A percentile compares a stretch with the other conserved stretches of the same genome.
Conservation (phyloP, 2,113 vertebrate species). For the Sitta europaea region DNA sequence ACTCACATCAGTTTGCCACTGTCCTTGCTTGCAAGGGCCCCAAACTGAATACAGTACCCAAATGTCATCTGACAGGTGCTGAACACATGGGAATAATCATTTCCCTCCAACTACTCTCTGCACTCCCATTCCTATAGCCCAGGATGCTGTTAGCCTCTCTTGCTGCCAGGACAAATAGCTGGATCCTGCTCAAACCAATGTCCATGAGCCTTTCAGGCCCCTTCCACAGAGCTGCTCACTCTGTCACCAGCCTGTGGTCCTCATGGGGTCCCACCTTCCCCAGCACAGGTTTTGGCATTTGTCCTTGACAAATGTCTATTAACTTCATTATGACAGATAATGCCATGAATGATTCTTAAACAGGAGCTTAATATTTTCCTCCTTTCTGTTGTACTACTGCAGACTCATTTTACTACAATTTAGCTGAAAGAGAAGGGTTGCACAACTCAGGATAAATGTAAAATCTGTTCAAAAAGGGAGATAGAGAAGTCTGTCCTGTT, state of each 20-base stretch:
- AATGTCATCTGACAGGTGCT: not conserved
- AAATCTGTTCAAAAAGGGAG: not conserved
- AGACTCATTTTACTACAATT: not conserved
- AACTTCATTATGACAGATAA: not conserved
- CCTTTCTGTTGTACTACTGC: not conserved
- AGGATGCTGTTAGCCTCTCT: not conserved
- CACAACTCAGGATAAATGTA: not conserved
- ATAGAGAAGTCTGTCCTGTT: not conserved
- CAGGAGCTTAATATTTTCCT: not conserved
- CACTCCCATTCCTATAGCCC: not conserved
- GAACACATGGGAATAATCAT: not conserved
- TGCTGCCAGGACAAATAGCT: not conserved
- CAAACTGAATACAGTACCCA: not conserved
- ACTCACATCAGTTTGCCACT: not conserved
- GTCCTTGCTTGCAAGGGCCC: not conserved
- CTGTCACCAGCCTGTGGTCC: not conserved
- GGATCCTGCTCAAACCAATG: not conserved
- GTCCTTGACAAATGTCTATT: not conserved
- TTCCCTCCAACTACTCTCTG: not conserved
- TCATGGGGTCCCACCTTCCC: not conserved
- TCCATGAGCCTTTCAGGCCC: not conserved
- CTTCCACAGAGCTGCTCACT: not conserved
- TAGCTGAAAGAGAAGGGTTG: not conserved
- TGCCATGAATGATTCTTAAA: not conserved
- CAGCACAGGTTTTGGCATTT: not conserved